A percentile compares a stretch with the other conserved stretches of the same genome.
Evolutionary conservation across 1,140 invertebrate genomes (phyloP).

Genomic region (Drosophila takahashii): DNA sequence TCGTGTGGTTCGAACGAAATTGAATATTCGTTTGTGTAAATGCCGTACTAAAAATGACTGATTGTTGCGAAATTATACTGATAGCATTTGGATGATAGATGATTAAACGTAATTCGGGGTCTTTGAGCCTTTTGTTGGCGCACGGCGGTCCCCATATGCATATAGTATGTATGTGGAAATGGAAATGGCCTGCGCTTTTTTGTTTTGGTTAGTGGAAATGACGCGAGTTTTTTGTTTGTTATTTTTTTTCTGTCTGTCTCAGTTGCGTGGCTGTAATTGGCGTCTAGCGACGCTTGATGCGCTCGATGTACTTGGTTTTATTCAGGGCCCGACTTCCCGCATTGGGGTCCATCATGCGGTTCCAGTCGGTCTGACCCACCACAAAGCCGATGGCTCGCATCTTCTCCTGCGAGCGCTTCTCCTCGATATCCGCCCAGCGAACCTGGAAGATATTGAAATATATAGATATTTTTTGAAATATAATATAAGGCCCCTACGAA

Average conservation of each 20-base stretch:
- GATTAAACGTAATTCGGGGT: constrained; percentile 25
- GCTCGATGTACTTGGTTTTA: constrained; percentile 96
- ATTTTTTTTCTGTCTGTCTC: constrained; percentile 3
- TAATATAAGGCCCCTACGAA: neutral
- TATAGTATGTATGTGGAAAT: too few species aligned
- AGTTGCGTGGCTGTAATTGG: constrained; percentile 8
- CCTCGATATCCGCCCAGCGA: constrained; percentile 98
- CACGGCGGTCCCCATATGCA: neutral
- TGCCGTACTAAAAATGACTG: constrained; percentile 7
- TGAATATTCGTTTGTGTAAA: constrained; percentile 23
- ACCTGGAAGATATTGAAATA: constrained; percentile 88
- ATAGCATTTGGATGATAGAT: constrained; percentile 8
- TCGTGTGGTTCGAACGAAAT: constrained; percentile 4
- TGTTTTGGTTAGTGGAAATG: constrained; percentile 1
- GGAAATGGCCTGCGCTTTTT: neutral
- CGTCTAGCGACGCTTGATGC: constrained; percentile 70
- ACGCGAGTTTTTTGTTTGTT: constrained; percentile 3
- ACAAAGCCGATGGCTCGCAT: constrained; percentile 97
- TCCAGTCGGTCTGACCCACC: constrained; percentile 97
- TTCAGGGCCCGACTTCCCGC: constrained; percentile 94
- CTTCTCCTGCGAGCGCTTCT: constrained; percentile 94
- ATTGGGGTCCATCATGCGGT: constrained; percentile 96
- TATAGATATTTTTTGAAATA: too few species aligned
- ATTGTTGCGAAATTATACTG: constrained; percentile 26
- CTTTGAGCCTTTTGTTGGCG: neutral